These are phyloP conservation scores for Cephalopterus ornatus DNA, from an alignment of 2,113 vertebrate genomes.

Conservation along the genomic window DNA sequence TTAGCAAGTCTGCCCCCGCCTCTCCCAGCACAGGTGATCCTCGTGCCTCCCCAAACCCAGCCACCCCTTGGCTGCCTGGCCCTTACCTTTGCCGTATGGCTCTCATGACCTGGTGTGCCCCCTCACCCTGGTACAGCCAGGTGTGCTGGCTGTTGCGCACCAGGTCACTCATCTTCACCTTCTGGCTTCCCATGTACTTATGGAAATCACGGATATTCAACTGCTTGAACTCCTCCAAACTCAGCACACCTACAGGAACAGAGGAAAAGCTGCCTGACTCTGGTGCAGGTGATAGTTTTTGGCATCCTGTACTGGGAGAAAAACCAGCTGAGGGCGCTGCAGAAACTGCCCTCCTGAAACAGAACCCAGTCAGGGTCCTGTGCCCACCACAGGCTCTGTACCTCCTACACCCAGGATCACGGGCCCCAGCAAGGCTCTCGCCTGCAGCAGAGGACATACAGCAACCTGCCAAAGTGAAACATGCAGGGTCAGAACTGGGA, in stretches of 20 bases:
- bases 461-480: background rate
- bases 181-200: conserved; percentile 76
- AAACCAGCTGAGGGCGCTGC: background rate
- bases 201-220: conserved; percentile 86
- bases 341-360: background rate
- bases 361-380: background rate
- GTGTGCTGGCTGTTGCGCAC: conserved; percentile 91
- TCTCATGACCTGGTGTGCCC: conserved; percentile 88
- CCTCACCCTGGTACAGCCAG: conserved; percentile 89
- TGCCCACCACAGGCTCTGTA: background rate
- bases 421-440: background rate
- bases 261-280: background rate
- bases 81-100: conserved; percentile 88
- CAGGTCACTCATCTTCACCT: conserved; percentile 76
- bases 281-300: background rate
- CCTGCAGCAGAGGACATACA: background rate
- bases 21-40: background rate
- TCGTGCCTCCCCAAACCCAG: background rate
- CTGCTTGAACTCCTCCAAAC: conserved; percentile 85
- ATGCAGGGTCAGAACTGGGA: background rate
- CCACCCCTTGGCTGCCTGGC: background rate
- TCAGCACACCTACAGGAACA: conserved; percentile 79
- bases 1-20: background rate
- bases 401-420: accelerated
- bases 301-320: accelerated